A percentile compares a stretch with the other conserved stretches of the same genome.
Conservation (phyloP, 2,797 vertebrate genomes). For the Micrastur ruficollis region DNA sequence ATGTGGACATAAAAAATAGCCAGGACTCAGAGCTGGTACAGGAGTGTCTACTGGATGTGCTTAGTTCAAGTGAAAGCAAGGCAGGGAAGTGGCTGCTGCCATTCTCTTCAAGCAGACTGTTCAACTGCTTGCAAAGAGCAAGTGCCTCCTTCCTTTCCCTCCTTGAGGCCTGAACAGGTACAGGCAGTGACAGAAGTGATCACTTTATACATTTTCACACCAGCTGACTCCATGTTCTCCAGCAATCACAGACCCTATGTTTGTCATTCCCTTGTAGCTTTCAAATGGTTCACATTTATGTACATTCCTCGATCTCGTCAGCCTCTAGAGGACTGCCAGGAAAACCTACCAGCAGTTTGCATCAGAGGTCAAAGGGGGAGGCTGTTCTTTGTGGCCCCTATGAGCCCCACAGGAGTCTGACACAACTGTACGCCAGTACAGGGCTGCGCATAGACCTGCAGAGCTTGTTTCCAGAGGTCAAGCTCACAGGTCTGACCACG, state of each 20-base stretch:
- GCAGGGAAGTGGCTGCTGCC: neutral
- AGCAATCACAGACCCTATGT: neutral
- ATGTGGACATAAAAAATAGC: neutral
- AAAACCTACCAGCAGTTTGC: neutral
- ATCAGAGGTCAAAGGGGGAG: neutral
- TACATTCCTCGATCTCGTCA: neutral
- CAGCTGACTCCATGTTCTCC: neutral
- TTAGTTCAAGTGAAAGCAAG: neutral
- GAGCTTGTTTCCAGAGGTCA: neutral
- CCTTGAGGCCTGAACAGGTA: neutral
- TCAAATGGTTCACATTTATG: neutral
- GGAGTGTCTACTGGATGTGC: neutral
- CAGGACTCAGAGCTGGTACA: neutral
- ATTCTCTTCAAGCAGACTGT: neutral
- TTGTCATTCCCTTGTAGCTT: neutral
- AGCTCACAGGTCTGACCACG: neutral
- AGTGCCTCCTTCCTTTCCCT: neutral
- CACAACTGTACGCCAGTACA: neutral
- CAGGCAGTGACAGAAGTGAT: neutral
- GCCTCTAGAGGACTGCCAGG: neutral
- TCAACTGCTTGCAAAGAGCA: neutral
- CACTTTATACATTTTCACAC: neutral
- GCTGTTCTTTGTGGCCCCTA: neutral
- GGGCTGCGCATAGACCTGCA: rapidly evolving
- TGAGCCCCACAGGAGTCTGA: rapidly evolving